Base-by-base conservation (phyloP, 2,797 vertebrate genomes). In the Malurus splendens region DNA sequence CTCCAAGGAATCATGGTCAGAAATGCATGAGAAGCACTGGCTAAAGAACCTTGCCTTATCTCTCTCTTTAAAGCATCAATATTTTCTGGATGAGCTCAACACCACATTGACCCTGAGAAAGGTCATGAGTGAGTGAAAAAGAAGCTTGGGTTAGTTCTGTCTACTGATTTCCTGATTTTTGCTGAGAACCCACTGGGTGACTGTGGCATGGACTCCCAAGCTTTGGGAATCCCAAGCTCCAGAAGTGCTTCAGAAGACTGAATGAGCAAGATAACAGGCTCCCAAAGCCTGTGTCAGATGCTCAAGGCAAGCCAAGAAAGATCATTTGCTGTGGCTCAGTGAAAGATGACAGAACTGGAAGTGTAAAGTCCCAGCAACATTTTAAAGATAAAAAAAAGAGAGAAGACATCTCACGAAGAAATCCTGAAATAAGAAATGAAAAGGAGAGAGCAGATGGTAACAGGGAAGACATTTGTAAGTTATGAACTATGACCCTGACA, bases 351-450 rank as follows among this genome's bases (percentile, higher is more conserved):
- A 78, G 70, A 79, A 77, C 9, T 45, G 16, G 13, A 86, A 73
- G 59, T 41, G 11, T 47, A 30, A 85, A 72, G 18, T 54, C 51
- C 19, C 38, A 55, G 24, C 9, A 78, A 36, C 13, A 15, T 73
- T 72, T 39, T 42, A 52, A 78, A 62, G n/a, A 85, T 12, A 8
- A 32, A 65, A 54, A 38, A 36, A 36, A 36, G 23, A 38, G 15
- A 33, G 7, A 22, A 36, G 15, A 73, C 17, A 38, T 76, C 51
- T 77, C 39, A 54, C 8, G 17, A 68, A 88, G 36, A 92, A 85
- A 78, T 75, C 64, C 57, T 90, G 33, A 75, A 89, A 81, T 54
- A 74, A 41, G 27, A 86, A 85, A 71, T 38, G 24, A 87, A 81
- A 87, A 81, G n/a, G 44, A 66, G 55, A 80, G 44, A 48, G 50